Evolutionary conservation across 2,888 invertebrate genomes (phyloP), one percentile per base, ranked within the genome.

Genomic region (Cryptus armator): DNA sequence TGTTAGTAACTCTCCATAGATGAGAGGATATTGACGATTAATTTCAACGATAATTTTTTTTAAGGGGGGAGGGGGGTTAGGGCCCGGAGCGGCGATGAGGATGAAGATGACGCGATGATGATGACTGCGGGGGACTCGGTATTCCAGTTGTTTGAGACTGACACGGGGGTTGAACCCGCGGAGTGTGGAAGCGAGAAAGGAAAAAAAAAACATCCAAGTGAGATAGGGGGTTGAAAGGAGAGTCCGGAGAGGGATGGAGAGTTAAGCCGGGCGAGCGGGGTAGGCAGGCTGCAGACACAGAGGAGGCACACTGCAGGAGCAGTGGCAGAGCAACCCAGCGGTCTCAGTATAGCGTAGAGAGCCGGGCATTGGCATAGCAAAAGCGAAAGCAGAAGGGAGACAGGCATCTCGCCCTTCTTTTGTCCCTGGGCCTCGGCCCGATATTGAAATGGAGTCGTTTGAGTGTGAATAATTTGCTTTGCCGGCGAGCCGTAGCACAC

Each of bases 401-500:
- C 93, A 92, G 92, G 92, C 92, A 92, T 93, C 93, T 94, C 94
- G 94, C 94, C 95, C 94, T 95, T 95, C 95, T 95, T 95, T 95
- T 95, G 95, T 95, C 94, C 93, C 93, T 93, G 91, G 92, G 89
- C 90, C 90, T 90, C 90, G 92, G 92, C 90, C 95, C 94, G 95
- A 95, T 95, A 95, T 95, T 95, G 95, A 95, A 96, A 96, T 95
- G 95, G 95, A 96, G 95, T 95, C 96, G 95, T 96, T 96, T 95
- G 95, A 95, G 95, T 95, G 96, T 96, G 94, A 96, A 95, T 96
- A 96, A 96, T 96, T 95, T 95, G 95, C 95, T 95, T 95, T 95
- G 94, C 94, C 93, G 92, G 92, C 92, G 90, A 89, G 89, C 89
- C 88, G 78, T 90, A 88, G 89, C 89, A 88, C 62, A 32, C 48